These are phyloP conservation scores for Bactericera cockerelli DNA, from an alignment of 1,140 invertebrate species.

Conservation along the genomic window DNA sequence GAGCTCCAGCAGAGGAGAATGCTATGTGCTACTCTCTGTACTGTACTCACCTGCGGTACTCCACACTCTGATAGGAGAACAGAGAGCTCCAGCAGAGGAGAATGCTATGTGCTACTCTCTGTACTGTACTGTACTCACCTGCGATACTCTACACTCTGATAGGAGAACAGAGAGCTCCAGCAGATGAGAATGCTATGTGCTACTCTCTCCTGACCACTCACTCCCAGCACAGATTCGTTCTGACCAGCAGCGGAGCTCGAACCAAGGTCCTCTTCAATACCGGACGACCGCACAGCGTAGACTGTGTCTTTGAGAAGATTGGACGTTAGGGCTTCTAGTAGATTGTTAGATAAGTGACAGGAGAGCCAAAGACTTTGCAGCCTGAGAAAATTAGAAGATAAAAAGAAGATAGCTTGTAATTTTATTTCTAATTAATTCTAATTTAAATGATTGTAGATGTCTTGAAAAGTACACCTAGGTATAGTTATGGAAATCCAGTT, in stretches of 20 bases:
- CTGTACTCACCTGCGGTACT: no score
- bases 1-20: no score
- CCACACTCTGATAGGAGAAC: constrained; percentile 52
- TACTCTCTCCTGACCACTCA: constrained; percentile 36
- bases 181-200: constrained; percentile 44
- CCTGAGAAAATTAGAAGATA: no score
- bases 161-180: constrained; percentile 64
- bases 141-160: constrained; percentile 55
- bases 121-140: no score
- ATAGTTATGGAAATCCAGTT: no score
- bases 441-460: no score
- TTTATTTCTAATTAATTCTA: no score
- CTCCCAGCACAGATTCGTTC: constrained; percentile 58
- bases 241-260: constrained; percentile 71
- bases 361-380: constrained; percentile 11
- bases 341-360: neutral
- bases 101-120: no score
- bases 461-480: no score
- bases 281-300: constrained; percentile 42
- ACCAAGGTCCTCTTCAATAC: constrained; percentile 57
- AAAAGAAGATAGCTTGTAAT: no score
- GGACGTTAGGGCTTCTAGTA: constrained; percentile 7
- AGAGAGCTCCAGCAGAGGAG: constrained; percentile 72
- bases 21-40: no score
- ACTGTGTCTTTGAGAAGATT: neutral